These are phyloP conservation scores for Athene cunicularia DNA, from an alignment of 2,113 vertebrate genomes.

Conservation along the genomic window DNA sequence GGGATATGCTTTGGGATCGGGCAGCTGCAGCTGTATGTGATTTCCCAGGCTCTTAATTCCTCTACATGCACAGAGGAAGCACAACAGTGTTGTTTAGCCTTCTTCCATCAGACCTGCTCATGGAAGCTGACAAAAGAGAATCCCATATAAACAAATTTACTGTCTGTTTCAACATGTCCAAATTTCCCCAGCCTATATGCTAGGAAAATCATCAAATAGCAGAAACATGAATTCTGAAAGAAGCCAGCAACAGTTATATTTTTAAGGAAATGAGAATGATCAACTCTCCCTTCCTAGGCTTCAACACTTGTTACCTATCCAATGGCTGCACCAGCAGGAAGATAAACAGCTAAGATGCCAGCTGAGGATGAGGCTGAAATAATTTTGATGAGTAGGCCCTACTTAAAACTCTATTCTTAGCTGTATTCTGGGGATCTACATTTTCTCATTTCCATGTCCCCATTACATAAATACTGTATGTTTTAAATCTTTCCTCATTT, in stretches of 20 bases:
- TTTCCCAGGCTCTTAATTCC: not conserved
- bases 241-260: not conserved
- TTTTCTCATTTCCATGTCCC: not conserved
- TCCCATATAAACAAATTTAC: not conserved
- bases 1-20: not conserved
- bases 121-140: not conserved
- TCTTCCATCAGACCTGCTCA: not conserved
- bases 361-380: not conserved
- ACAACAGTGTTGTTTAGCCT: not conserved
- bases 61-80: not conserved
- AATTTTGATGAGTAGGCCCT: not conserved
- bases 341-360: not conserved
- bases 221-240: not conserved
- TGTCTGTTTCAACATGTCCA: not conserved
- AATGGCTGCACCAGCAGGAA: not conserved
- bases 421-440: not conserved
- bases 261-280: not conserved
- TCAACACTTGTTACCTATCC: not conserved
- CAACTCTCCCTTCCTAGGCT: not conserved
- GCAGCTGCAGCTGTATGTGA: not conserved
- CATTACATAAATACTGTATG: not conserved
- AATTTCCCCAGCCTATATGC: not conserved
- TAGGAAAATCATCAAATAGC: not conserved
- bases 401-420: not conserved
- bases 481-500: not conserved